phyloP scores from a whole-genome alignment of 2,113 vertebrate genomes.

The Chionodraco myersi region DNA sequence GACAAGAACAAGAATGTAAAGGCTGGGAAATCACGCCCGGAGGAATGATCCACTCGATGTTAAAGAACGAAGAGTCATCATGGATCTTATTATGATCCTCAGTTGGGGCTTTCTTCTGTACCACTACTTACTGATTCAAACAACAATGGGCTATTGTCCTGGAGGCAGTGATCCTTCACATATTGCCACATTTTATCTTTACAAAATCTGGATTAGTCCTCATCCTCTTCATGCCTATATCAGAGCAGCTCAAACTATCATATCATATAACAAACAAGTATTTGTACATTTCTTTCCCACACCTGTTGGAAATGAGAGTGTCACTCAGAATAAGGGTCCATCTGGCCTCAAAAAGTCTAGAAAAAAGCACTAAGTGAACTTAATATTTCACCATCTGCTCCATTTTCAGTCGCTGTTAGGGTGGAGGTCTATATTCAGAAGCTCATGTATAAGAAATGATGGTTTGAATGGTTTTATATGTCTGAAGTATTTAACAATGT shows the following conservation, averaged over 20 bases:
- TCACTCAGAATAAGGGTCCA: no score
- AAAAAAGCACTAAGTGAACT: background rate
- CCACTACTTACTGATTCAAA: background rate
- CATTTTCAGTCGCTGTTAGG: background rate
- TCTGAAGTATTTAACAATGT: background rate
- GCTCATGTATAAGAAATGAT: background rate
- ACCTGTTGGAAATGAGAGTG: background rate
- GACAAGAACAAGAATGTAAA: conserved; percentile 47
- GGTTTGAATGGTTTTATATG: background rate
- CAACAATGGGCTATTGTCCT: conserved; percentile 11
- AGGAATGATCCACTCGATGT: background rate
- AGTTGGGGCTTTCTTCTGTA: background rate
- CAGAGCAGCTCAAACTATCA: background rate
- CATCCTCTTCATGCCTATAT: background rate
- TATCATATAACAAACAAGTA: background rate
- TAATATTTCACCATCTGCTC: background rate
- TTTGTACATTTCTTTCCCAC: conserved; percentile 2
- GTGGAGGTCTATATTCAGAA: background rate
- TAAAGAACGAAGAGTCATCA: background rate
- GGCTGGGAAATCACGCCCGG: conserved; percentile 38
- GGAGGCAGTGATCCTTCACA: conserved; percentile 9
- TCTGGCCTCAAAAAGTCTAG: background rate
- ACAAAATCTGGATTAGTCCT: background rate
- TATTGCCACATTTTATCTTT: background rate
- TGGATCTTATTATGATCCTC: background rate